Percentiles rank a stretch among this genome's conserved stretches.
These are phyloP conservation scores for Hormaphis cornu DNA, from an alignment of 1,140 invertebrate genomes.

Conservation along the genomic window DNA sequence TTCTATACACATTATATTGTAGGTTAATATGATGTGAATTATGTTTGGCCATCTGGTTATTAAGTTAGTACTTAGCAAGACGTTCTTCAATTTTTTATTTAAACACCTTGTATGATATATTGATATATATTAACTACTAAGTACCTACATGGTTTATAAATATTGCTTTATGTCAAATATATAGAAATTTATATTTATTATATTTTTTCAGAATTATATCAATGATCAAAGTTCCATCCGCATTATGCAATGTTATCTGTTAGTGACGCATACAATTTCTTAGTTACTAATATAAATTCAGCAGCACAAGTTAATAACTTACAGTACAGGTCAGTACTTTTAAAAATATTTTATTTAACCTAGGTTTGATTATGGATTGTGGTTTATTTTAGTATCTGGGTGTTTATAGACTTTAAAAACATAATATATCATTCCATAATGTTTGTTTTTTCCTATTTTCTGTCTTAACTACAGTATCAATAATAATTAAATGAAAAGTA, in stretches of 20 bases:
- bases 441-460: too few relatives aligned
- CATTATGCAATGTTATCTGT: not conserved
- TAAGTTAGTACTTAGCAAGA: too few relatives aligned
- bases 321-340: conserved; percentile 15
- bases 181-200: not conserved
- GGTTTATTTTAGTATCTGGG: not conserved
- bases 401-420: too few relatives aligned
- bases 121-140: not conserved
- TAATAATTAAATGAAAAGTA: too few relatives aligned
- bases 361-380: conserved; percentile 12
- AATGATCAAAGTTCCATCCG: not conserved
- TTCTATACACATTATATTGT: too few relatives aligned
- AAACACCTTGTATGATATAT: too few relatives aligned
- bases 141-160: not conserved
- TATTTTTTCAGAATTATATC: conserved; percentile 1
- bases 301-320: not conserved
- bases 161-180: too few relatives aligned
- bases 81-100: too few relatives aligned
- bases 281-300: not conserved
- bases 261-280: not conserved
- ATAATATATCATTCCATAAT: too few relatives aligned
- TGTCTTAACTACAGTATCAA: too few relatives aligned
- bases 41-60: too few relatives aligned
- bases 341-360: not conserved
- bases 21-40: too few relatives aligned